Evolutionary conservation across 1,140 invertebrate genomes (phyloP), one percentile per base, ranked within the genome.

Genomic region (Drosophila arizonae): DNA sequence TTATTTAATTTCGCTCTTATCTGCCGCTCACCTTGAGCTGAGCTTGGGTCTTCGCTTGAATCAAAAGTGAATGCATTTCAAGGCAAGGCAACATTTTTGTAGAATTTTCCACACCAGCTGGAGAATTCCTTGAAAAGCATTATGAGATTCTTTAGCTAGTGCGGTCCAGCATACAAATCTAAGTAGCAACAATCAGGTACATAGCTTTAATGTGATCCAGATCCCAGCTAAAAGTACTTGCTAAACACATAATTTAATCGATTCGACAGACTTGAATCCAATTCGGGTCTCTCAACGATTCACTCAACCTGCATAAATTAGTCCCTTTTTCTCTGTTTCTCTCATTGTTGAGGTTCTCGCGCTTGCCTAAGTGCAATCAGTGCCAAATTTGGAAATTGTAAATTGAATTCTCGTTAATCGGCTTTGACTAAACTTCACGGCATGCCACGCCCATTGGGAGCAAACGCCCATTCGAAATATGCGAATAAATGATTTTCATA

Each of bases 321-420:
- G 56, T 68, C 61, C 63, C 64, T 72, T 84, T 77, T 71, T 68
- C 15, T 46, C 43, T 11, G 36, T 57, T 57, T 77, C 56, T 77
- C 56, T 48, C 50, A 58, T 72, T 64, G 41, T 67, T 50, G 10
- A 48, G 28, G 24, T 15, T 39, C 17, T 30, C 46, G 36, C 13
- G 30, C n/a, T 36, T n/a, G 28, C 36, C 45, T 30, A 62, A 82
- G 67, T 88, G 79, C 79, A 84, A 88, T 88, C 85, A 80, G 81
- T 84, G 79, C 66, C 73, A 77, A 87, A 87, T 80, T 70, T 67
- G 72, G 82, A 88, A 88, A 87, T 80, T 70, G 70, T 75, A 88
- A 88, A 88, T 89, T 88, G 70, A 88, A 89, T 88, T 88, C 82
- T 80, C 77, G 65, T 80, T 88, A 89, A 88, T 88, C 84, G 77